Base-by-base conservation (phyloP, 2,888 invertebrate genomes). In the Hemithea aestivaria region DNA sequence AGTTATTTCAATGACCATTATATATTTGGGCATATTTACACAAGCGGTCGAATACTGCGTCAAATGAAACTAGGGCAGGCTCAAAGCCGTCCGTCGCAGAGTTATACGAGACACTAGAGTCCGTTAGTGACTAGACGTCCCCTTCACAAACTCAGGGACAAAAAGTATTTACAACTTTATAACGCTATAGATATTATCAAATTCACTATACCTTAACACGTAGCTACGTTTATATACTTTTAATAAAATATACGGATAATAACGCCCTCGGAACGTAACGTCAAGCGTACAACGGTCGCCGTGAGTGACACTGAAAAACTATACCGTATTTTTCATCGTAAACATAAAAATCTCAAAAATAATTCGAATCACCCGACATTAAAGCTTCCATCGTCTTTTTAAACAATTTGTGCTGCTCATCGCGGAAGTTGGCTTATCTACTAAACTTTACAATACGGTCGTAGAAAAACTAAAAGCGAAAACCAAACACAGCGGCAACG, bases 51-150 rank as follows among this genome's bases (percentile, higher is more conserved):
- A 77, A 77, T 73, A 75, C 73, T 78, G 77, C 58, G 61, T 49
- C 54, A 62, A 62, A 56, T 37, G 28, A 53, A 53, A 46, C 45
- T 27, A 40, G 38, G 45, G 6, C 11, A 34, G 74, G 69, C 72
- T 73, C 59, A 54, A 10, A 73, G 73, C 72, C 72, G 37, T 40
- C 26, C 27, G 50, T 25, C 30, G 39, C 35, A 42, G 42, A 32
- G 51, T 49, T 48, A 51, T 51, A 66, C 53, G 41, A 45, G 52
- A 51, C 53, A 52, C 55, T 52, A 69, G 65, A 62, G 58, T 65
- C 62, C 58, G 52, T 66, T 75, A 80, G 73, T 85, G 85, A 85
- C 85, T 85, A 85, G 85, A 84, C 57, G 53, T 57, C 80, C 76
- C 73, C 65, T 39, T 46, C 60, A 58, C 60, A 59, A 50, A 51